Evolutionary conservation across 2,797 vertebrate genomes (phyloP).

Genomic region (Sebastes taczanowskii): DNA sequence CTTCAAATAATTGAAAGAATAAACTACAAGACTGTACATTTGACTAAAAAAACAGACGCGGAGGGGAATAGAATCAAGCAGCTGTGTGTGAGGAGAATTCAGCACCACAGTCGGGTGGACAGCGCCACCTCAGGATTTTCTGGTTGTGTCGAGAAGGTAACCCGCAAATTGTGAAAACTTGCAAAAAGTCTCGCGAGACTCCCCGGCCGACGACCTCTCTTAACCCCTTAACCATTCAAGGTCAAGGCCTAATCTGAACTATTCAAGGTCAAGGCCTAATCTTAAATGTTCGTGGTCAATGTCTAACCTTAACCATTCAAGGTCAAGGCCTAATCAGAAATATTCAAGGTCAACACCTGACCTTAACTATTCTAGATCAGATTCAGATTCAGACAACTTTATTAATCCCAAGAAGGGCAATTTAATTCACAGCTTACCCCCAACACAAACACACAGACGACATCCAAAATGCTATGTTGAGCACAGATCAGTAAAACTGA

Average conservation of each 20-base stretch:
- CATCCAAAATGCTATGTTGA: no score
- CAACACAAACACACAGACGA: no score
- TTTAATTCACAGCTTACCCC: no score
- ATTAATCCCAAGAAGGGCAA: no score
- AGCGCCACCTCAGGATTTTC: not conserved
- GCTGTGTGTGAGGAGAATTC: not conserved
- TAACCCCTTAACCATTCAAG: no score
- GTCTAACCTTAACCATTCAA: no score
- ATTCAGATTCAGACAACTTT: no score
- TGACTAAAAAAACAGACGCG: not conserved
- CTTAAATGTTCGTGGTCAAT: fast-evolving
- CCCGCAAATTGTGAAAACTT: not conserved
- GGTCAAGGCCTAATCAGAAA: fast-evolving
- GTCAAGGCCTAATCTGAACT: fast-evolving
- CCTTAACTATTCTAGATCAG: no score
- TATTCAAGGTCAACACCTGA: no score
- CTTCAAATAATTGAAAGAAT: not conserved
- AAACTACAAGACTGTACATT: not conserved
- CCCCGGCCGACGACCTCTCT: fast-evolving
- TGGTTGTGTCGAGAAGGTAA: not conserved
- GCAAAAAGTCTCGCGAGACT: not conserved
- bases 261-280: no score
- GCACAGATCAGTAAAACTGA: no score
- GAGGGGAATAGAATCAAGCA: not conserved
- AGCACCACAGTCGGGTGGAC: constrained; percentile 11